phyloP scores from a whole-genome alignment of 1,140 invertebrate species.

The Aporrectodea caliginosa region DNA sequence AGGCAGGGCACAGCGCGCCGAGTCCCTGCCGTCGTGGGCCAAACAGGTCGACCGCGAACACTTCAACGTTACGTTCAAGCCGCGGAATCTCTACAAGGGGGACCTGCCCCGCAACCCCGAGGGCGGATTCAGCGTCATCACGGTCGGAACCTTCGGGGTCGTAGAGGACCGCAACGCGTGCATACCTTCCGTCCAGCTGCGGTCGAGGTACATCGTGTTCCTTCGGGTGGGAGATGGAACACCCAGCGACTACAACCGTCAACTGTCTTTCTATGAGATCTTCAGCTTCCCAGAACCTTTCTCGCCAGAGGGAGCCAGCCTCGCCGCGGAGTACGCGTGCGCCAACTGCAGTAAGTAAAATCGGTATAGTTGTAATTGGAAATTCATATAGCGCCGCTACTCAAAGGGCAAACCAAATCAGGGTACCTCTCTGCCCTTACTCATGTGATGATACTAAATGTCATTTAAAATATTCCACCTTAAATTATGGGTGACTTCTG shows the following conservation, averaged over 20 bases:
- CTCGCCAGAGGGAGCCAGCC: background rate
- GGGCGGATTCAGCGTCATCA: background rate
- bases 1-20: slow-evolving; percentile 20
- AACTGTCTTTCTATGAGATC: slow-evolving; percentile 15
- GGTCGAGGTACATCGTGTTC: slow-evolving; percentile 12
- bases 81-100: background rate
- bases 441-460: too few relatives aligned
- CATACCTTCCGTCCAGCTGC: slow-evolving; percentile 11
- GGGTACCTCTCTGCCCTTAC: too few relatives aligned
- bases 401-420: too few relatives aligned
- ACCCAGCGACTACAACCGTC: background rate
- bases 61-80: slow-evolving; percentile 29
- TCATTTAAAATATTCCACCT: too few relatives aligned
- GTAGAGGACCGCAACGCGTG: slow-evolving; percentile 5
- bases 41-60: background rate
- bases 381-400: too few relatives aligned
- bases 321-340: background rate
- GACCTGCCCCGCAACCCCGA: background rate
- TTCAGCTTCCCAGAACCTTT: background rate
- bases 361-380: too few relatives aligned
- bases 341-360: slow-evolving; percentile 14
- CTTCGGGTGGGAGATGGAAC: background rate
- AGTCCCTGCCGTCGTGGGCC: slow-evolving; percentile 8
- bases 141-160: slow-evolving; percentile 7
- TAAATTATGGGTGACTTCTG: too few relatives aligned